These are phyloP conservation scores for Ataeniobius toweri DNA, from an alignment of 2,797 vertebrate species.

Conservation along the genomic window DNA sequence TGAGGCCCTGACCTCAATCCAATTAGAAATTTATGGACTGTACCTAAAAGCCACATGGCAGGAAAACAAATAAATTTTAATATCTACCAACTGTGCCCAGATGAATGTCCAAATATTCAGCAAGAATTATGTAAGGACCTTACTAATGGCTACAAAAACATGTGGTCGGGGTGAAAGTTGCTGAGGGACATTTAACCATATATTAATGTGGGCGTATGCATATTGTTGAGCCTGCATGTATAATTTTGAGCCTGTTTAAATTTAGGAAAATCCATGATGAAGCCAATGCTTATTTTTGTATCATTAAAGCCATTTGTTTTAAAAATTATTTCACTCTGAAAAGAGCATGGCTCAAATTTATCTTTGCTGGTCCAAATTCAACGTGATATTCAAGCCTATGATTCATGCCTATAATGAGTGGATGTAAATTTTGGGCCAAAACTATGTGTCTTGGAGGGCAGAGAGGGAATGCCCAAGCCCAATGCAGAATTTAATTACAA, in stretches of 20 bases:
- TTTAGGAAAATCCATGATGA: neutral
- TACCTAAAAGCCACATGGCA: neutral
- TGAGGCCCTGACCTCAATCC: neutral
- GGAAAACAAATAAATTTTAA: neutral
- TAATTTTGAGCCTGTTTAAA: neutral
- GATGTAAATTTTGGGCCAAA: neutral
- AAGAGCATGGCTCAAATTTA: too few relatives aligned
- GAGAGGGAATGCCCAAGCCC: neutral
- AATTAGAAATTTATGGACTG: neutral
- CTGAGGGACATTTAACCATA: neutral
- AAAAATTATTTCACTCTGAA: too few relatives aligned
- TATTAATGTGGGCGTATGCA: neutral
- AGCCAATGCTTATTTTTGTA: too few relatives aligned
- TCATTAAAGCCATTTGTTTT: too few relatives aligned
- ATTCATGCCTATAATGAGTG: neutral
- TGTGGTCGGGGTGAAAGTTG: neutral
- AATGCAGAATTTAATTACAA: neutral
- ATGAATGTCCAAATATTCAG: neutral
- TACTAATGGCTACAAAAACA: neutral
- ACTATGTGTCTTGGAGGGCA: neutral
- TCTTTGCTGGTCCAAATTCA: neutral
- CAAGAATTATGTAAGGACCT: neutral
- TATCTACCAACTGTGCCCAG: neutral
- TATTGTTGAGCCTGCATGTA: neutral
- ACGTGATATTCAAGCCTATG: neutral